Evolutionary conservation across 2,888 invertebrate species (phyloP), one percentile per base, ranked within the genome.

Genomic region (Drosophila prostipennis): DNA sequence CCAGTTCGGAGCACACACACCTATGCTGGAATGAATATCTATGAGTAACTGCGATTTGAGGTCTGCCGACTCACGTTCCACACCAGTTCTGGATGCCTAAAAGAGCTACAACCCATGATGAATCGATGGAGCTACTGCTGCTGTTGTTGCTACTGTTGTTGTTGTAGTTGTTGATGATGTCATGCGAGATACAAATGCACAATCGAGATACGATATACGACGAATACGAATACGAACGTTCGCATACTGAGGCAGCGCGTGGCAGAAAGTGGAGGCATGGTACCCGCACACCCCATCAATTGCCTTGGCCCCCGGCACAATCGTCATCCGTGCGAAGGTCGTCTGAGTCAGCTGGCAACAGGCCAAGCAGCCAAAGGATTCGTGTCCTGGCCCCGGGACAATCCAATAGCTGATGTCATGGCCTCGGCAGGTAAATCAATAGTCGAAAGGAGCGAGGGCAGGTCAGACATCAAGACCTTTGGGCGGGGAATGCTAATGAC

Each of bases 11-110:
- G 63, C 63, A 53, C 43, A 64, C 42, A 53, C 36, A 60, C 42
- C 16, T 6, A 6, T 19, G 43, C 46, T 40, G 19, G 23, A 57
- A 16, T 56, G 45, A 65, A 52, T 55, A 60, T 78, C 79, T 83
- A 78, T 83, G 81, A 81, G 74, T 76, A 80, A 78, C 73, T 60
- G 58, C 46, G 67, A 49, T 61, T 52, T 56, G 68, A 61, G 77
- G 69, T 68, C 72, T 64, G 59, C 39, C 32, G 23, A 82, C 84
- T 86, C 65, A 71, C 70, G 81, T 78, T 81, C 87, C 80, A 80
- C 80, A 82, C 82, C 86, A 82, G 80, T 78, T 81, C 65, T 67
- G 64, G 57, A 52, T 67, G 61, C 74, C 65, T 16, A 48, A 46
- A 75, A 76, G 65, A 45, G 55, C 56, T 57, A 23, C 14, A 51